These are phyloP conservation scores for Eupithecia insigniata DNA, from an alignment of 2,888 invertebrate genomes.

Conservation along the genomic window DNA sequence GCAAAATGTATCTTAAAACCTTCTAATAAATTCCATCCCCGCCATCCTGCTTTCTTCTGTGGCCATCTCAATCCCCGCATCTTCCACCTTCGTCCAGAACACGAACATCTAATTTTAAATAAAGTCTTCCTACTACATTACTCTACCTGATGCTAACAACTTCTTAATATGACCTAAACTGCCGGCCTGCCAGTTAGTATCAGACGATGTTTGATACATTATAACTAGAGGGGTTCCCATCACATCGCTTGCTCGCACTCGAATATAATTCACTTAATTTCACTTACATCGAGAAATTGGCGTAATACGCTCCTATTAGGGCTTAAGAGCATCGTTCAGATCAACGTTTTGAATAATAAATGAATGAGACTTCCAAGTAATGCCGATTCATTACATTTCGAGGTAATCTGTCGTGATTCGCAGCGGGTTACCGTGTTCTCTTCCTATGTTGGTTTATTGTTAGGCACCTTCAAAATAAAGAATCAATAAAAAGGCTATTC, in stretches of 20 bases:
- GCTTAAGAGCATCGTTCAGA: constrained; percentile 65
- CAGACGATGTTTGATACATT: constrained; percentile 74
- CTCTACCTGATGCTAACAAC: constrained; percentile 66
- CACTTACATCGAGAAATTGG: constrained; percentile 70
- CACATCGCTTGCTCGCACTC: constrained; percentile 61
- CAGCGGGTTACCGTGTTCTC: constrained; percentile 7
- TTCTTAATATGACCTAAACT: constrained; percentile 75
- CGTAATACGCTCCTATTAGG: constrained; percentile 66
- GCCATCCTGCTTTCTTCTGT: not conserved
- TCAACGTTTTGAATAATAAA: constrained; percentile 48
- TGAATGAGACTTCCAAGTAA: constrained; percentile 32
- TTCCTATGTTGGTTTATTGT: not conserved
- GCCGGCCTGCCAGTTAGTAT: constrained; percentile 58
- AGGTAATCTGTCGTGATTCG: constrained; percentile 1
- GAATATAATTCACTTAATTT: constrained; percentile 72
- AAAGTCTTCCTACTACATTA: constrained; percentile 43
- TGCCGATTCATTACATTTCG: not conserved
- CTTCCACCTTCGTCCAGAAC: not conserved
- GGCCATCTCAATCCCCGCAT: not conserved
- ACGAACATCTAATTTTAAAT: not conserved
- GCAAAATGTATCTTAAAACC: not conserved
- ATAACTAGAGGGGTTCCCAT: constrained; percentile 75
- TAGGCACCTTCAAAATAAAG: not conserved
- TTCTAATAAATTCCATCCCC: not conserved
- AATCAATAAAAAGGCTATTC: not conserved